Evolutionary conservation across 2,797 vertebrate genomes (phyloP), one percentile per base, ranked within the genome.

Genomic region (Pseudomugil tenellus): DNA sequence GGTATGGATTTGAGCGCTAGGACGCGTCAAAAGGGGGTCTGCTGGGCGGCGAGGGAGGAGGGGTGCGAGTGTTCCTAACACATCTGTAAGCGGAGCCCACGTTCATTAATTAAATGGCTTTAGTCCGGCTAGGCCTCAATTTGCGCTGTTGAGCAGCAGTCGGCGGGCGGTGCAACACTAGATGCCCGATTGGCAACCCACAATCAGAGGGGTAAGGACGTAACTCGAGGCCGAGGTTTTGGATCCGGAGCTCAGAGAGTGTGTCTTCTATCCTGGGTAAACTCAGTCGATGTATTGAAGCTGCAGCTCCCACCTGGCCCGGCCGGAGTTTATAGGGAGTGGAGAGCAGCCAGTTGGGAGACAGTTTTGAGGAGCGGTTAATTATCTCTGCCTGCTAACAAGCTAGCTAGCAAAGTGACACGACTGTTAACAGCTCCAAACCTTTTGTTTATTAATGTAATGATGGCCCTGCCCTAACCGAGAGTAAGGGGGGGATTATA

Each of bases 71-170:
- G 86, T 89, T 90, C 80, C 82, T 73, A 86, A 90, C 89, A 91
- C 92, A 90, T 94, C 92, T 92, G 93, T 93, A 88, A 88, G 66
- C 91, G 91, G 90, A 92, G 89, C 87, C 87, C 89, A 88, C 90
- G 93, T 91, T 93, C 90, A 89, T 94, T 95, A 95, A 95, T 95
- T 95, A 94, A 92, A 92, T 87, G 91, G 92, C 90, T 91, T 89
- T 87, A 87, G 87, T 92, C 89, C 70, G 83, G 80, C 86, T 93
- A 95, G 94, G 94, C 94, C 94, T 92, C 94, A 84, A 84, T 93
- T 90, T 93, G 86, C 86, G 86, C 86, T 87, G 88, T 82, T 90
- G 84, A 89, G 87, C 84, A 87, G 90, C 87, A 86, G 90, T 86
- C 92, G 80, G 92, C 91, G 93, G 92, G 87, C 76, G 92, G 84